These are phyloP conservation scores for Porites lutea DNA, from an alignment of 64 coral and sea anemone species.

Conservation along the genomic window DNA sequence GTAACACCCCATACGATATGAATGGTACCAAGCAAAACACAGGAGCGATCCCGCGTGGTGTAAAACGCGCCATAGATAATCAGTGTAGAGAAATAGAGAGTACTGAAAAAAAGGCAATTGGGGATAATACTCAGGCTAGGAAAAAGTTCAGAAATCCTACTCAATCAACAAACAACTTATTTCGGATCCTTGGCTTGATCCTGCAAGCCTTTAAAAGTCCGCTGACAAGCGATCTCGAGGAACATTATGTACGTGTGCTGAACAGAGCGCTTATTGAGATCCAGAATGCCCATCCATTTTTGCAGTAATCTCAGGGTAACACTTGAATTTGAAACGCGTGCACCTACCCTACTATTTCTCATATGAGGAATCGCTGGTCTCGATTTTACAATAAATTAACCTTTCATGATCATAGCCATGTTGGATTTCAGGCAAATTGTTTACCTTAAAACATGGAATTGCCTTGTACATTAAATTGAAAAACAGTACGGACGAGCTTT, in stretches of 20 bases:
- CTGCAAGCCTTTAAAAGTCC: neutral
- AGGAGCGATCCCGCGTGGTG: neutral
- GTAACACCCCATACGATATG: neutral
- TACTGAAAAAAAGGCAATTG: neutral
- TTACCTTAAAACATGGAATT: too few relatives aligned
- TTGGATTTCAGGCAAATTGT: too few relatives aligned
- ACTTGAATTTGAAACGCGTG: too few relatives aligned
- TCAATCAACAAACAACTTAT: neutral
- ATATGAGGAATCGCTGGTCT: too few relatives aligned
- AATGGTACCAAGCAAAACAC: neutral
- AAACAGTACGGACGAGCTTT: too few relatives aligned
- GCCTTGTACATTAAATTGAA: too few relatives aligned
- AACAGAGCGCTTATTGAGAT: neutral
- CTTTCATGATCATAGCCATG: too few relatives aligned
- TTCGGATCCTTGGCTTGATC: constrained; percentile 10
- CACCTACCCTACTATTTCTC: too few relatives aligned
- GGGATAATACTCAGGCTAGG: neutral
- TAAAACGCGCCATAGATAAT: neutral
- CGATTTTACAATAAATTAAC: too few relatives aligned
- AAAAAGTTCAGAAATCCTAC: neutral
- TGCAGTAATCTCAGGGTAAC: neutral
- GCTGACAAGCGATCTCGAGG: neutral
- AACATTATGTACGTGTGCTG: neutral
- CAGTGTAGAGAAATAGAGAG: neutral
- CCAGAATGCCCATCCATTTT: neutral